A percentile compares a stretch with the other conserved stretches of the same genome.
These are phyloP conservation scores for Enteromius thamalakanensis DNA, from an alignment of 2,797 vertebrate genomes.

Conservation along the genomic window DNA sequence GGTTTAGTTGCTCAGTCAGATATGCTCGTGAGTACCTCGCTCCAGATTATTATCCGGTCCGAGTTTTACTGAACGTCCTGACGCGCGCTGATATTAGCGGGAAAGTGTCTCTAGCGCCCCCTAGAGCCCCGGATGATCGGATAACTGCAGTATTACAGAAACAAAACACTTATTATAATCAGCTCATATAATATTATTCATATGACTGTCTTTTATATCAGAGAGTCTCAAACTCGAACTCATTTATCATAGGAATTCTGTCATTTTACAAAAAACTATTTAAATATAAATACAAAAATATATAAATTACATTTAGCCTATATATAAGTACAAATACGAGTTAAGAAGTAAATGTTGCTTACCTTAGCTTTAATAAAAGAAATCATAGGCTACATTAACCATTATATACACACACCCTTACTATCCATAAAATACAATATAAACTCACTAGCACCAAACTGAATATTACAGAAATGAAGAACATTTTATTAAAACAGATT, in stretches of 20 bases:
- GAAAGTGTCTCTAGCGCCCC: background rate
- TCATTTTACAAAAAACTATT: no score
- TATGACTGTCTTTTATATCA: background rate
- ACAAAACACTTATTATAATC: background rate
- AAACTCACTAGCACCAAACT: no score
- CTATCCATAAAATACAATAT: no score
- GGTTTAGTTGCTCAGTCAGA: background rate
- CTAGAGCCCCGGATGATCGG: background rate
- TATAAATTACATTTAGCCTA: background rate
- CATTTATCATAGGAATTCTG: no score
- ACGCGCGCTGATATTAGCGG: background rate
- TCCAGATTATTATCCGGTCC: background rate
- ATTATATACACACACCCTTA: no score
- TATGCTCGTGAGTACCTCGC: rapidly evolving
- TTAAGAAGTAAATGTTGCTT: no score
- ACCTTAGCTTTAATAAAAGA: no score
- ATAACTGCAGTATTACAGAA: background rate
- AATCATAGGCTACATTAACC: no score
- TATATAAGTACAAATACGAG: background rate
- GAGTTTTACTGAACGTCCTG: background rate
- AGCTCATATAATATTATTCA: background rate
- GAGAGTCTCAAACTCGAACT: background rate
- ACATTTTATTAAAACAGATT: no score
- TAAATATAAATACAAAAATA: no score
- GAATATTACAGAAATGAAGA: no score